Evolutionary conservation across 2,888 invertebrate species (phyloP), one percentile per base, ranked within the genome.

Genomic region (Unio pictorum): DNA sequence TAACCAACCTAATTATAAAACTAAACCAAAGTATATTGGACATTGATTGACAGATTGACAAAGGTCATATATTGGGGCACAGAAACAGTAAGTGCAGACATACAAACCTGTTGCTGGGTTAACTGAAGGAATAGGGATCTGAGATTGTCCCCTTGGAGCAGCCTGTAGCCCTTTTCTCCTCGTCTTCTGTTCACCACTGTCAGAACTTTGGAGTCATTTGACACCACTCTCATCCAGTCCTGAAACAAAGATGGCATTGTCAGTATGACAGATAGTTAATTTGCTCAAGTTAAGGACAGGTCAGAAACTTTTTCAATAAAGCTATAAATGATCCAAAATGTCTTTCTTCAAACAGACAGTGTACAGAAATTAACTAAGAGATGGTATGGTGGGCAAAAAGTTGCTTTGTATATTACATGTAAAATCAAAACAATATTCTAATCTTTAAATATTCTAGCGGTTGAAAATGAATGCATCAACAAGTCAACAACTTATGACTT

Each of bases 201-300:
- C 72, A 86, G 69, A 6, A 88, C 87, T 73, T 82, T 84, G 56
- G 88, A 86, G 75, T 88, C 88, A 67, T 78, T 79, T n/a, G 86
- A 84, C 20, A 87, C 86, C 18, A 84, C 83, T 58, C 83, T 75
- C 87, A 89, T 88, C 84, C 87, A 84, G 64, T 88, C 88, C 88
- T 88, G 76, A 20, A 71, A 74, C 56, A 45, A 45, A 55, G 18
- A 59, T 59, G 11, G 45, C 15, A 45, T 45, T 45, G 8, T 3
- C 8, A 45, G 45, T 4, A 45, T 45, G 3, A 11, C 11, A 45
- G 45, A 45, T 15, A 11, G 15, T 11, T 45, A 45, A 4, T 45
- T 45, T 45, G 15, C 15, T 45, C 45, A 45, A 45, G 15, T 11
- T 45, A 45, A 45, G 8, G 45, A 45, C 15, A 45, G 11, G 15